Evolutionary conservation across 2,797 vertebrate species (phyloP), one percentile per base, ranked within the genome.

Genomic region (Taenioides sp.): DNA sequence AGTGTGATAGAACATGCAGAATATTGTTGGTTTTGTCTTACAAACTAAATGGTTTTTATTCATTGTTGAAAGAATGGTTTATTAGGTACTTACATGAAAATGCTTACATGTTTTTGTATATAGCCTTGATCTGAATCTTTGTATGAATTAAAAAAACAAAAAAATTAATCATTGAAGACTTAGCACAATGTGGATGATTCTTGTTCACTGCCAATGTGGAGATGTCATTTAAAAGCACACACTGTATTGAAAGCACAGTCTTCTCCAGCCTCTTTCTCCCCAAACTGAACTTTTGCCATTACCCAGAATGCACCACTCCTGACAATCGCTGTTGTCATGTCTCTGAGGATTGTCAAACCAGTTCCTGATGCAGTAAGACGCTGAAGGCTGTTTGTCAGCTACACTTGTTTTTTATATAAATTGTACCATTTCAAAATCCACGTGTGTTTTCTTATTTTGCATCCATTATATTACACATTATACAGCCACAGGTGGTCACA

Each of bases 361-460:
- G 86, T 89, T 92, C 86, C 89, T 92, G 88, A 89, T 91, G 89
- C 92, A 93, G 92, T 91, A 89, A 57, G 47, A 86, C 85, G 82
- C 87, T 80, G 83, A 89, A 74, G 77, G 81, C 87, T 87, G 77
- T 90, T 85, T 73, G 81, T 88, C 89, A 88, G 83, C 82, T 79
- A 23, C 85, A 65, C 61, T 79, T 86, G 81, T 92, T 93, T 67
- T 37, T 93, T 91, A 81, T 90, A 92, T 67, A 76, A 91, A 89
- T 68, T 86, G 86, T 91, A 84, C 81, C 85, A 90, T 80, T 82
- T 87, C 83, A 89, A 85, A 87, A 81, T n/a, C 72, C 31, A 78
- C 86, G 86, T 87, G 78, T 7, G 1, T 25, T 47, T 34, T 11
- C 47, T 37, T 75, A 55, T 59, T n/a, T 27, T 43, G 37, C 17